Conservation (phyloP, 2,113 vertebrate species). For the Podiceps cristatus region DNA sequence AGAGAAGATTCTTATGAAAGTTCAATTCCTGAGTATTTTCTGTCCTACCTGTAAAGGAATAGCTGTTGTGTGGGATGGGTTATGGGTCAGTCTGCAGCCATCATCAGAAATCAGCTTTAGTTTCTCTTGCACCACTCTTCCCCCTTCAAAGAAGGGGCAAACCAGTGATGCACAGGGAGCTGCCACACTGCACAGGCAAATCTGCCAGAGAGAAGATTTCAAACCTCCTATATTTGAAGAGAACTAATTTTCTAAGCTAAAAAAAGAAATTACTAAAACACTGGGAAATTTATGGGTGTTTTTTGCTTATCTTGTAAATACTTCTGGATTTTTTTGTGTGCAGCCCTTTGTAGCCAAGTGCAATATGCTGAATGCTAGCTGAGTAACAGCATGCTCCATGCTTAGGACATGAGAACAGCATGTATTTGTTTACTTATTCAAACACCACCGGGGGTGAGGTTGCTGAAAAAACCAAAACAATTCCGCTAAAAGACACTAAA, state of each 20-base stretch:
- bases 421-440: slow-evolving; percentile 53
- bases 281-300: background rate
- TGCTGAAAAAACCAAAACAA: background rate
- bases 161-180: too few relatives aligned
- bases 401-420: slow-evolving; percentile 15
- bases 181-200: background rate
- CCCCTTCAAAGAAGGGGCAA: background rate
- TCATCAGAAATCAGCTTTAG: background rate
- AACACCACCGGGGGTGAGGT: slow-evolving; percentile 20
- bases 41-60: background rate
- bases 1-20: background rate
- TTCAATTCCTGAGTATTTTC: background rate
- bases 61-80: background rate
- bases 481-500: background rate
- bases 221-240: background rate
- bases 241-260: background rate
- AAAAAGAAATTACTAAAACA: background rate
- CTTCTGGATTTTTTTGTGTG: background rate
- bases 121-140: background rate
- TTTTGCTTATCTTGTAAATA: background rate
- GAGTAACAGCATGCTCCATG: slow-evolving; percentile 44
- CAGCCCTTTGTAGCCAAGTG: slow-evolving; percentile 41
- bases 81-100: background rate
- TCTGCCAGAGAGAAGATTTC: background rate
- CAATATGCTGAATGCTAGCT: slow-evolving; percentile 39